phyloP scores from a whole-genome alignment of 1,140 invertebrate species.

The Anastrepha obliqua region DNA sequence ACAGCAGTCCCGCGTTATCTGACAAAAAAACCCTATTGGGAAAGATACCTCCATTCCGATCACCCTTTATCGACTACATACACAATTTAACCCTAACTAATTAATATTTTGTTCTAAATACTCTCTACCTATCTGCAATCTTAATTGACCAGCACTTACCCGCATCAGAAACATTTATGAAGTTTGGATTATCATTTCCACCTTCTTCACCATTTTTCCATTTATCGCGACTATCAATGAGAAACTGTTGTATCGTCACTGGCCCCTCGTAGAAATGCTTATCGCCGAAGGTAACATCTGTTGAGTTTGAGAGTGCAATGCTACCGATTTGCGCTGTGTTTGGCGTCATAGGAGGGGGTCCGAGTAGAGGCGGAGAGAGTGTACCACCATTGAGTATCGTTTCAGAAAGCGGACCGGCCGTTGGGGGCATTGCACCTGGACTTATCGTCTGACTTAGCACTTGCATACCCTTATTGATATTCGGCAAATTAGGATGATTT shows the following conservation, averaged over 20 bases:
- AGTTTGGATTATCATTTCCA: constrained; percentile 68
- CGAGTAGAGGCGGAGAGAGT: not conserved
- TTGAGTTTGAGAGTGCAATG: constrained; percentile 77
- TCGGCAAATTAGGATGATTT: constrained; percentile 63
- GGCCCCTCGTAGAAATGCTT: constrained; percentile 81
- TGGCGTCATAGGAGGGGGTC: constrained; percentile 31
- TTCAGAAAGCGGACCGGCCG: constrained; percentile 12
- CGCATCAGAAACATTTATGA: constrained; percentile 46
- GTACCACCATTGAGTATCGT: constrained; percentile 36
- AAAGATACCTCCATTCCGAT: too few species aligned
- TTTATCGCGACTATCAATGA: constrained; percentile 73
- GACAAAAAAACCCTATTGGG: too few species aligned
- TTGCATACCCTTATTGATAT: constrained; percentile 66
- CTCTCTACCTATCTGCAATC: too few species aligned
- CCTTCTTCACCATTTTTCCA: constrained; percentile 64
- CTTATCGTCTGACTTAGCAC: constrained; percentile 61
- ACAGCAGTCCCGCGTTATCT: too few species aligned
- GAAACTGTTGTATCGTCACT: constrained; percentile 81
- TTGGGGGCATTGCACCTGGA: constrained; percentile 52
- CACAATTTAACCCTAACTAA: too few species aligned
- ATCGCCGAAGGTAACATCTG: constrained; percentile 80
- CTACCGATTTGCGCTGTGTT: constrained; percentile 74
- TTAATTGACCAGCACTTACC: not conserved
- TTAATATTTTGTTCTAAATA: too few species aligned
- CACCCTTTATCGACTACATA: too few species aligned